Conservation (phyloP, 1,140 invertebrate species). For the Pararge aegeria region DNA sequence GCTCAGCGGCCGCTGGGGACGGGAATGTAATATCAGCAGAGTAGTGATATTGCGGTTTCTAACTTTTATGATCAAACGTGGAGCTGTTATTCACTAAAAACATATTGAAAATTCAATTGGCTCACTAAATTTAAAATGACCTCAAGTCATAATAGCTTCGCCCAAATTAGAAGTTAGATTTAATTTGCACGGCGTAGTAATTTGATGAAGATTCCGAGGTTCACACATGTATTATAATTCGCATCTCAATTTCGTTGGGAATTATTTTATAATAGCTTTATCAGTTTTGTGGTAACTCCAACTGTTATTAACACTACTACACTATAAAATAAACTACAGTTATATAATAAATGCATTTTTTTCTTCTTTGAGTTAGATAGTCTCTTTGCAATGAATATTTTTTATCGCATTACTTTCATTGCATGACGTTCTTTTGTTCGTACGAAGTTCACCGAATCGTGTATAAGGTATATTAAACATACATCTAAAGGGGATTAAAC, state of each 20-base stretch:
- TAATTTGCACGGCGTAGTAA: slow-evolving; percentile 18
- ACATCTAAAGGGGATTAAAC: too few species aligned
- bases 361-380: too few species aligned
- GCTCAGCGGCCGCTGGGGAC: slow-evolving; percentile 41
- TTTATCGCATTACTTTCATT: too few species aligned
- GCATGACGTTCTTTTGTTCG: too few species aligned
- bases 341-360: too few species aligned
- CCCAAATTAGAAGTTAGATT: slow-evolving; percentile 16
- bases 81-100: slow-evolving; percentile 43
- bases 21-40: slow-evolving; percentile 68
- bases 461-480: too few species aligned
- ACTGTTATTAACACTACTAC: too few species aligned
- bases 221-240: not conserved
- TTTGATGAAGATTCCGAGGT: slow-evolving; percentile 6
- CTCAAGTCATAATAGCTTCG: slow-evolving; percentile 21
- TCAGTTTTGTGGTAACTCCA: too few species aligned
- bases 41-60: slow-evolving; percentile 70
- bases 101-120: slow-evolving; percentile 43
- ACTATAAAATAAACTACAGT: too few species aligned
- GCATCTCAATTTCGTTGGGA: not conserved
- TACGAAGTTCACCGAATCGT: too few species aligned
- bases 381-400: too few species aligned
- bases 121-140: slow-evolving; percentile 29
- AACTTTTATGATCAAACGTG: slow-evolving; percentile 51
- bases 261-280: too few species aligned